Conservation (phyloP, 2,888 invertebrate genomes). For the Stenichneumon culpator region DNA sequence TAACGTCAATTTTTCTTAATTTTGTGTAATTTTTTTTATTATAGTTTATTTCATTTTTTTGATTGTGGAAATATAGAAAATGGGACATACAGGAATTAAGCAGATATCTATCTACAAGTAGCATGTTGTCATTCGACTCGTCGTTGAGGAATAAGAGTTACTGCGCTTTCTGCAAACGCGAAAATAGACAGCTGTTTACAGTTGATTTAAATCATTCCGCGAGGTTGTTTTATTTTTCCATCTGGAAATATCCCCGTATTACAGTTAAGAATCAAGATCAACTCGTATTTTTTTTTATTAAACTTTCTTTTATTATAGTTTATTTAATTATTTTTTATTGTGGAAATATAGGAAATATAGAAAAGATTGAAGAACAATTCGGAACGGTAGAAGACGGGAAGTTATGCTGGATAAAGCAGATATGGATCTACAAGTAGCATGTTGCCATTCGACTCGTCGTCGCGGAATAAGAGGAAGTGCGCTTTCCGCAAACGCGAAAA, state of each 20-base stretch:
- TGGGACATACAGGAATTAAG: not conserved
- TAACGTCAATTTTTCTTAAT: too few species aligned
- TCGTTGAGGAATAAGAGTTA: conserved; percentile 61
- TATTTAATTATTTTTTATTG: not conserved
- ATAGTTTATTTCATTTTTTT: not conserved
- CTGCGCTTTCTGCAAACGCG: conserved; percentile 74
- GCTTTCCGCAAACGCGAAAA: conserved; percentile 77
- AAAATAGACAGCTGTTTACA: conserved; percentile 71
- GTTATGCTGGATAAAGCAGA: conserved; percentile 23
- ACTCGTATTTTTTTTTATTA: too few species aligned
- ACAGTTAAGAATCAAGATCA: too few species aligned
- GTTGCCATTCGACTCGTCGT: conserved; percentile 45
- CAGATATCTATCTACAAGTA: conserved; percentile 19
- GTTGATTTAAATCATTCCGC: too few species aligned
- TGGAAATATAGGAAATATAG: not conserved
- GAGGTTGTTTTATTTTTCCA: too few species aligned
- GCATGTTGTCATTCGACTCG: conserved; percentile 44
- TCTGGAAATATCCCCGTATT: too few species aligned
- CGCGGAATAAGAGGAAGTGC: conserved; percentile 67
- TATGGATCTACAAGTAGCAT: conserved; percentile 13
- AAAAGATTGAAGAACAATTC: not conserved
- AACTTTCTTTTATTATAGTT: not conserved
- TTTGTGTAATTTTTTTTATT: not conserved
- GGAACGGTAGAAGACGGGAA: not conserved
- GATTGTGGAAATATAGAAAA: not conserved